phyloP scores from a whole-genome alignment of 2,797 vertebrate genomes.

The Aotus griseimembra region DNA sequence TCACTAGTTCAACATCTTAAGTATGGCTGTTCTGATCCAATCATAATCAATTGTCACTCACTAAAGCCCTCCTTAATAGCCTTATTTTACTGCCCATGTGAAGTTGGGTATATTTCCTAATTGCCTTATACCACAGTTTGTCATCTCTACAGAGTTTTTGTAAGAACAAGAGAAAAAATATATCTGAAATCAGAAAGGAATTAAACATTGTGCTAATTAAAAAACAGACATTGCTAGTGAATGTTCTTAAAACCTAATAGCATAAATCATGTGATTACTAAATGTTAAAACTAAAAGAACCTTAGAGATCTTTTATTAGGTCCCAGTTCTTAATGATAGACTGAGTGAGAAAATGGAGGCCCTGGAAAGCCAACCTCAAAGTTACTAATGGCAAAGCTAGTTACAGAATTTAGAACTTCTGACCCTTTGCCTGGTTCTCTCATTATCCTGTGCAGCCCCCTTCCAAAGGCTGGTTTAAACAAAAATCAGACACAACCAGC shows the following conservation, averaged over 20 bases:
- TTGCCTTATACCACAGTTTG: neutral
- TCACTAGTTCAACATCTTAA: neutral
- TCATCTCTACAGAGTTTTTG: neutral
- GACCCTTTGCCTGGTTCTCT: neutral
- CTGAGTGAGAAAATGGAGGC: neutral
- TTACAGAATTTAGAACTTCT: neutral
- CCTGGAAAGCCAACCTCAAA: neutral
- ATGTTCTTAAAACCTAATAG: neutral
- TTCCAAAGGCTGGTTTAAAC: neutral
- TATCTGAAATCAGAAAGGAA: slow-evolving; percentile 6
- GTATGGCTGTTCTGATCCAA: slow-evolving; percentile 6
- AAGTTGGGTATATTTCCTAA: neutral
- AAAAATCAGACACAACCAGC: neutral
- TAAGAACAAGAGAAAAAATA: neutral
- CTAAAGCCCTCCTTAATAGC: neutral
- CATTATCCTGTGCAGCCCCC: neutral
- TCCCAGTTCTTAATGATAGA: neutral
- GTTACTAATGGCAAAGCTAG: neutral
- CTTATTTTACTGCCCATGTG: neutral
- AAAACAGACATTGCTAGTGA: neutral
- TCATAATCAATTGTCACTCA: neutral
- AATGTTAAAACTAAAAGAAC: slow-evolving; percentile 5
- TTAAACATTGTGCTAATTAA: neutral
- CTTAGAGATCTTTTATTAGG: neutral
- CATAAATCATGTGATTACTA: neutral